Evolutionary conservation across 2,888 invertebrate species (phyloP).

Genomic region (Archaeoteleia sp.): DNA sequence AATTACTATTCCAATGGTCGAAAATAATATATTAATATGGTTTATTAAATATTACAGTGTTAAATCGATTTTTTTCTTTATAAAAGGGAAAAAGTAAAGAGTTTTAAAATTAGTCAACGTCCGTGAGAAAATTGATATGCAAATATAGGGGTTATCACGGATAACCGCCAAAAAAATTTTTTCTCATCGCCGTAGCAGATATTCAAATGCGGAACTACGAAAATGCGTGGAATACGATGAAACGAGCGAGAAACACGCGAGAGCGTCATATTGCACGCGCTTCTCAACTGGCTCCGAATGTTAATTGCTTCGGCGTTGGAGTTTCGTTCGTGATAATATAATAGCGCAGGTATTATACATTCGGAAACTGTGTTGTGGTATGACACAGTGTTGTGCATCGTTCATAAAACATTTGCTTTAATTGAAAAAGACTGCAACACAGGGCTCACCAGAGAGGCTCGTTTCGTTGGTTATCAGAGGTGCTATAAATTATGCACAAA

Average conservation of each 20-base stretch:
- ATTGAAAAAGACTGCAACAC: conserved; percentile 24
- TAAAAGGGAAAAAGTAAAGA: no score
- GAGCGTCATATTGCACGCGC: conserved; percentile 48
- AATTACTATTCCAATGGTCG: no score
- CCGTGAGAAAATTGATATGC: conserved; percentile 21
- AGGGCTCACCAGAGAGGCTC: no score
- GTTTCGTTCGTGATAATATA: conserved; percentile 54
- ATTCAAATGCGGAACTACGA: conserved; percentile 29
- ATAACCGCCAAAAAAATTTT: conserved; percentile 27
- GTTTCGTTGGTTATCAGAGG: no score
- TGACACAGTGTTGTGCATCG: conserved; percentile 12
- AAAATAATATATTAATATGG: no score
- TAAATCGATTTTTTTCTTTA: no score
- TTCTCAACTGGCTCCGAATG: conserved; percentile 41
- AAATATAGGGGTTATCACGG: conserved; percentile 26
- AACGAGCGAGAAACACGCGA: conserved; percentile 58
- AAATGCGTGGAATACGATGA: conserved; percentile 54
- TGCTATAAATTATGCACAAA: no score
- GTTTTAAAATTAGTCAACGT: no score
- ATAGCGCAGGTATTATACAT: conserved; percentile 34
- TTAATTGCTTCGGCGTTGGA: conserved; percentile 56
- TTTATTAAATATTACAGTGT: no score
- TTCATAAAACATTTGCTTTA: conserved; percentile 26
- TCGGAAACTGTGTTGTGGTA: conserved; percentile 22
- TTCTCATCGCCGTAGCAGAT: background rate